Evolutionary conservation across 2,113 vertebrate genomes (phyloP), one percentile per base, ranked within the genome.

Genomic region (Pyxicephalus adspersus): DNA sequence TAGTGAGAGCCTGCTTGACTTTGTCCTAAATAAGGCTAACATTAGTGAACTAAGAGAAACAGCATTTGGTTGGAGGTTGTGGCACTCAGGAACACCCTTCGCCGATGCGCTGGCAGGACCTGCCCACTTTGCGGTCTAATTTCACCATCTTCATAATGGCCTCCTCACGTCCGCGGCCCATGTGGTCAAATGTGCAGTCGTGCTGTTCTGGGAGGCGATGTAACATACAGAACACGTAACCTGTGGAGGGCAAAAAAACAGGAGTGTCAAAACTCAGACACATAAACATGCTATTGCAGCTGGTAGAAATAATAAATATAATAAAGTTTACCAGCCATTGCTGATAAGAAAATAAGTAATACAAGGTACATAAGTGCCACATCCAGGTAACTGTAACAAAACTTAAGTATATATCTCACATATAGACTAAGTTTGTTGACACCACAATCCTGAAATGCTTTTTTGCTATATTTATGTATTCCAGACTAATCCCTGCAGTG

Each of bases 71-170:
- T 89, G 92, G 89, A 87, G 5, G 38, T 87, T 88, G 85, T 89
- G 88, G 92, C 91, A 89, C 92, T 98, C 96, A 99, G 89, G 96
- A 99, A 85, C 97, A 99, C 88, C 97, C 97, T 89, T 99, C 97
- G 23, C 97, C 97, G 18, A 99, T 98, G 91, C 97, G 97, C 89
- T 99, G 97, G 95, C 96, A 99, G 55, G 97, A 98, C 89, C 97
- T 94, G 90, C 97, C 97, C 93, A 99, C 96, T 92, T 98, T 98
- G 86, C 97, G 96, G 93, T 98, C 96, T 87, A 98, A 94, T 91
- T 99, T 99, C 89, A 99, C 97, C 97, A 99, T 98, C 93, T 98
- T 98, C 87, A 97, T 94, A 89, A 98, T 96, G 79, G 97, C 97
- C 89, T 99, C 97, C 92, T 99, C 95, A 1, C 97, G 96, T 19